Evolutionary conservation across 1,140 invertebrate genomes (phyloP), one percentile per base, ranked within the genome.

Genomic region (Cylas formicarius): DNA sequence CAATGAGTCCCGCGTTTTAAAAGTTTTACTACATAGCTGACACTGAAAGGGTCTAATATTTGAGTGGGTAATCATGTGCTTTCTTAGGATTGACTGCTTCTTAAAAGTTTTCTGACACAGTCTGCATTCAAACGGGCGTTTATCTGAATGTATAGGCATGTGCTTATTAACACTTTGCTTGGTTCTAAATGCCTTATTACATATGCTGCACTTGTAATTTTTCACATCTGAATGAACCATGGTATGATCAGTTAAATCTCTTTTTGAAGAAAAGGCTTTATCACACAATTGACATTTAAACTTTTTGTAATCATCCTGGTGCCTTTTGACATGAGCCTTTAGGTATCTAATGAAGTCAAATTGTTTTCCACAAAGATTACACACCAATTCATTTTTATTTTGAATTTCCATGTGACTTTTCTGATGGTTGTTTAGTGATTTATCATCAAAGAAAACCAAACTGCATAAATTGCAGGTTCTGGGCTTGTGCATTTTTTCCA

Each of bases 11-110:
- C 37, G 42, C 7, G 39, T 18, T 28, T 48, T 48, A 31, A 36
- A 48, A 9, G 18, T 18, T 29, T 34, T 48, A 6, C 29, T 23
- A 46, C 58, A 62, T 8, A 57, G 32, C 1, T 50, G 27, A 42
- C 57, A 62, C 2, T 23, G 11, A 36, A 38, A 52, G 8, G 54
- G 51, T 22, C 55, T 47, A 16, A 57, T 44, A 10, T 50, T 47
- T 2, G 53, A 54, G 34, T 61, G 57, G 10, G 57, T 44, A 2
- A 56, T 37, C 14, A 49, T 36, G 34, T 61, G 59, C 32, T 52
- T 57, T 17, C 52, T 41, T 19, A 62, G 34, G 26, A 60, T 62
- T 16, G 54, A 56, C 28, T 49, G 41, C 44, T 62, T 55, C 2
- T 57, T 53, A 31, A 61, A 60, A 11, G 44, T 19, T 21, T 40